Conservation (phyloP, 2,113 vertebrate genomes). For the Oreotragus oreotragus region DNA sequence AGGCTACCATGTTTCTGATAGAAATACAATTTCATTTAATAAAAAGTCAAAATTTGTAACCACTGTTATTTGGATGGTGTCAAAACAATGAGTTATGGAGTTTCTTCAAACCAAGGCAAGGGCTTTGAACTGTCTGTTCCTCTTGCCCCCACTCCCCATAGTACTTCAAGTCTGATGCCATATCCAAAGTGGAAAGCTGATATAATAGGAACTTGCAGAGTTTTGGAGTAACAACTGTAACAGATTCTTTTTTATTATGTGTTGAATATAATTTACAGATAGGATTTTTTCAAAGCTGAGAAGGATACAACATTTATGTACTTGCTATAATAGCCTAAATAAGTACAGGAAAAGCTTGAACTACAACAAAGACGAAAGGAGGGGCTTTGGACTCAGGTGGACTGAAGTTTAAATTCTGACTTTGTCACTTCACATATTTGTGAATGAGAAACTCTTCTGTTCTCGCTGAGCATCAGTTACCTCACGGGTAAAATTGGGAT, state of each 20-base stretch:
- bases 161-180: neutral
- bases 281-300: neutral
- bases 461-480: neutral
- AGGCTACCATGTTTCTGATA: neutral
- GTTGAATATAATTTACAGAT: neutral
- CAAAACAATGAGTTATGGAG: neutral
- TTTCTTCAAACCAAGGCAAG: neutral
- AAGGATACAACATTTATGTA: neutral
- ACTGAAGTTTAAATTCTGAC: neutral
- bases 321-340: neutral
- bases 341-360: neutral
- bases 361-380: neutral
- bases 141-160: rapidly evolving
- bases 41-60: neutral
- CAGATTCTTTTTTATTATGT: neutral
- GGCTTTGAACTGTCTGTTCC: neutral
- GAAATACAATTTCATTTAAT: conserved; percentile 1
- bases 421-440: neutral
- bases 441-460: neutral
- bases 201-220: neutral
- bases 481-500: neutral
- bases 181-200: neutral
- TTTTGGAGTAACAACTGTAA: neutral
- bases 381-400: neutral
- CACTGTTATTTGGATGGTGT: neutral